Evolutionary conservation across 2,797 vertebrate genomes (phyloP), one percentile per base, ranked within the genome.

Genomic region (Spea hammondii): DNA sequence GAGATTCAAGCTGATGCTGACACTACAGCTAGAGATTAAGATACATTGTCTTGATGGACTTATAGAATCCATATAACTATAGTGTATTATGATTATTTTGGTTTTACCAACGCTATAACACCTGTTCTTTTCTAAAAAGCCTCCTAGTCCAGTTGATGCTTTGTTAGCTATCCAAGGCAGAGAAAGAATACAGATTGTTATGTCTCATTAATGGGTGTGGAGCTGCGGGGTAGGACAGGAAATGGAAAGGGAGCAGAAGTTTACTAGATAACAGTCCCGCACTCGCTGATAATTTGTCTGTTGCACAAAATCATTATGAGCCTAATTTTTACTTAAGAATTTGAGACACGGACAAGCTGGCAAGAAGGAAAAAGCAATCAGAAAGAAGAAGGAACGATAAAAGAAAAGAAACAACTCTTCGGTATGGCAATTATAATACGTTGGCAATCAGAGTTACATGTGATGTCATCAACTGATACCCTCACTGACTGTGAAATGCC

Each of bases 151-250:
- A 53, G 49, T 74, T 62, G 51, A 55, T 51, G 53, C 57, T 76
- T 51, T 76, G 55, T 81, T 69, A 72, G 79, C 55, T 76, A 59
- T 76, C 75, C 32, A 73, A 71, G 11, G 9, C 54, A 54, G 48
- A 50, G 49, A 71, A 71, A 48, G 71, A 77, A 45, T 65, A 32
- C 50, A 82, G 55, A 72, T 74, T 82, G 80, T 77, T 65, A 65
- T 74, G 70, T 77, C 65, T 82, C 48, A 50, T 67, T 75, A 82
- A 72, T 74, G 75, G 80, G 80, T 82, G 80, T 69, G 70, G 70
- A 82, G 57, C 48, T 69, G n/a, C 57, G 64, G 75, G 57, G 51
- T 68, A 77, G 75, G 65, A 70, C 72, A 72, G 70, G 65, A 77
- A 77, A 57, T 69, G 75, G 79, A 57, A 57, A 69, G 75, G 60